Evolutionary conservation across 2,113 vertebrate genomes (phyloP).

Genomic region (Chiloscyllium plagiosum): DNA sequence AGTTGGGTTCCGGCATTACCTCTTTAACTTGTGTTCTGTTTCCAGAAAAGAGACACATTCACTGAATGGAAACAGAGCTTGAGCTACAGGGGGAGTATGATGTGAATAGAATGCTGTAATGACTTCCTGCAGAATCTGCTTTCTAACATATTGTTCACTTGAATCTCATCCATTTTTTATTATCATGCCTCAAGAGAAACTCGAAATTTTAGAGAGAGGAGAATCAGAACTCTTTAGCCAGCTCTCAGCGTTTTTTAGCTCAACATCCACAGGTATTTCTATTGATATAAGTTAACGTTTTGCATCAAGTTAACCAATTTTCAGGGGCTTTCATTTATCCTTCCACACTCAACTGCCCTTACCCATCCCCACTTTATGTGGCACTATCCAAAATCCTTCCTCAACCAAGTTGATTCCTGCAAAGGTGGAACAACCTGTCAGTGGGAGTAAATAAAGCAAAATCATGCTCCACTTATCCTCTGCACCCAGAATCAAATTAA

Average conservation of each 20-base stretch:
- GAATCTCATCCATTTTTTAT: not conserved
- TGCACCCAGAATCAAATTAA: not conserved
- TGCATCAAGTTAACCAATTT: not conserved
- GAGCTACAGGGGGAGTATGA: not conserved
- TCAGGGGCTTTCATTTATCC: not conserved
- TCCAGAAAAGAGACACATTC: not conserved
- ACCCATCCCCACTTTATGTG: not conserved
- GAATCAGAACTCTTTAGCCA: not conserved
- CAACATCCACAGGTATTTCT: not conserved
- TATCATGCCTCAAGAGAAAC: not conserved
- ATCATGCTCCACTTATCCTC: not conserved
- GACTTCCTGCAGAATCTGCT: not conserved
- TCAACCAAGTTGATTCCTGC: too few relatives aligned
- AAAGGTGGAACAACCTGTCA: not conserved
- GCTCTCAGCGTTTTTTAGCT: not conserved
- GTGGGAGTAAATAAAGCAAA: not conserved
- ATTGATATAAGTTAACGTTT: not conserved
- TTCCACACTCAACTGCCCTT: not conserved
- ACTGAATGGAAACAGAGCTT: not conserved
- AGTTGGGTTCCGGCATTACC: not conserved
- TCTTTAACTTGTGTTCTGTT: not conserved
- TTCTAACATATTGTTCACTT: not conserved
- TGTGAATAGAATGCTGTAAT: not conserved
- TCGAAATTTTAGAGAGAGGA: rapidly evolving
- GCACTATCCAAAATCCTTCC: not conserved